These are phyloP conservation scores for Syngnathus acus DNA, from an alignment of 2,797 vertebrate species.

Conservation along the genomic window DNA sequence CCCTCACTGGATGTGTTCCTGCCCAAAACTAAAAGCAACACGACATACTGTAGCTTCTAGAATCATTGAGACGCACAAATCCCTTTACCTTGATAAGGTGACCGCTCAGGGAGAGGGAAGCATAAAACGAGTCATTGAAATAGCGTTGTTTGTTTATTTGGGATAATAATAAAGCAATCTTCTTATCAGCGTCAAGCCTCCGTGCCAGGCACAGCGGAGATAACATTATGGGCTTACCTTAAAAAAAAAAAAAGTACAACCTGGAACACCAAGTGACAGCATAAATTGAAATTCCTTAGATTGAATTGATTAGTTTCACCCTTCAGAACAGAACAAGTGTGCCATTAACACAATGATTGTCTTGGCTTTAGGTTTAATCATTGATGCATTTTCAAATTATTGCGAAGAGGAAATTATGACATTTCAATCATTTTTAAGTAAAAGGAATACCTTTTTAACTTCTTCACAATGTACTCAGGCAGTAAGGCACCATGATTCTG, in stretches of 20 bases:
- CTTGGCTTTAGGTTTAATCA: neutral
- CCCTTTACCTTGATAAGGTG: neutral
- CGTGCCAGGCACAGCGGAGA: slow-evolving; percentile 62
- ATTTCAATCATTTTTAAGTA: too few relatives aligned
- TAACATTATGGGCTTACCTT: slow-evolving; percentile 37
- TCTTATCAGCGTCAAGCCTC: slow-evolving; percentile 58
- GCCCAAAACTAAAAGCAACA: neutral
- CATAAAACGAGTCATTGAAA: slow-evolving; percentile 4
- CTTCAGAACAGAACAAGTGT: neutral
- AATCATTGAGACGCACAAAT: neutral
- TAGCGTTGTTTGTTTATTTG: slow-evolving; percentile 42
- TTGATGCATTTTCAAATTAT: too few relatives aligned
- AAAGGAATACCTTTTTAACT: too few relatives aligned
- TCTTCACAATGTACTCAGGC: too few relatives aligned
- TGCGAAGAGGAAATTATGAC: too few relatives aligned
- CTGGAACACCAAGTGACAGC: slow-evolving; percentile 3
- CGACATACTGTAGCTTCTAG: neutral
- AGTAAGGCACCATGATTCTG: too few relatives aligned
- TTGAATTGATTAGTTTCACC: neutral
- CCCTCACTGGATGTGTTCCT: too few relatives aligned
- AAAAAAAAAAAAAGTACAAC: slow-evolving; percentile 19
- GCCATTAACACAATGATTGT: neutral
- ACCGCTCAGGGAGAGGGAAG: neutral
- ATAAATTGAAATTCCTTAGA: slow-evolving; percentile 13
- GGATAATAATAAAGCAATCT: slow-evolving; percentile 52